These are phyloP conservation scores for Percopsis omiscomaycus DNA, from an alignment of 2,797 vertebrate genomes.

Conservation along the genomic window DNA sequence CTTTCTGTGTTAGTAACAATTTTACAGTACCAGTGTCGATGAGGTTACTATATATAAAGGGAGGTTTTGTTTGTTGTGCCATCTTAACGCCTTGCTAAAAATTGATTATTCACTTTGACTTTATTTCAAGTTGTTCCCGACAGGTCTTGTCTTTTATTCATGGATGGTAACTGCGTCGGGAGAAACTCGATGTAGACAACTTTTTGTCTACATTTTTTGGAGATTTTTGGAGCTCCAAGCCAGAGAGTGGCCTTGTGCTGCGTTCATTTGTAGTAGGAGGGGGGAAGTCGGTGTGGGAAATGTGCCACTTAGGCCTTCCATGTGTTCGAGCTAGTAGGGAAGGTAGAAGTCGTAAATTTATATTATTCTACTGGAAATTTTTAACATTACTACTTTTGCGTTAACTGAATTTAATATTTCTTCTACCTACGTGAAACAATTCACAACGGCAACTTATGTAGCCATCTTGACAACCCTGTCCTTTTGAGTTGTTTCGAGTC, in stretches of 20 bases:
- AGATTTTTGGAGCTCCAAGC: not conserved
- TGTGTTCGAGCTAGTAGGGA: too few species aligned
- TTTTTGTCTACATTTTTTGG: not conserved
- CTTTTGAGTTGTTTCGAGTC: too few species aligned
- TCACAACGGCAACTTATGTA: too few species aligned
- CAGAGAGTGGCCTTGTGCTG: not conserved
- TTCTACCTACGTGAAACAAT: too few species aligned
- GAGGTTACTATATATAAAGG: not conserved
- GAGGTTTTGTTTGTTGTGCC: slow-evolving; percentile 8
- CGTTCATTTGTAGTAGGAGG: too few species aligned
- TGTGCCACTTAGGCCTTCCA: too few species aligned
- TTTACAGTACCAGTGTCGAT: not conserved
- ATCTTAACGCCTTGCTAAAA: slow-evolving; percentile 1
- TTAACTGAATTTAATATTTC: too few species aligned
- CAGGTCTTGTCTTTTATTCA: slow-evolving; percentile 1
- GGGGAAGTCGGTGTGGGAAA: too few species aligned
- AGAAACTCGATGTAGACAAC: not conserved
- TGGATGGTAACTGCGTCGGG: slow-evolving; percentile 1
- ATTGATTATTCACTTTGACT: not conserved
- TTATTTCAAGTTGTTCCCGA: not conserved
- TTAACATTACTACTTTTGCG: too few species aligned
- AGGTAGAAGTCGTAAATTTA: too few species aligned
- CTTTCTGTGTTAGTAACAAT: slow-evolving; percentile 7
- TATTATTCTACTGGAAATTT: too few species aligned
- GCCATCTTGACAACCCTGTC: too few species aligned